Evolutionary conservation across 2,888 invertebrate genomes (phyloP).

Genomic region (Pandemis cinnamomeana): DNA sequence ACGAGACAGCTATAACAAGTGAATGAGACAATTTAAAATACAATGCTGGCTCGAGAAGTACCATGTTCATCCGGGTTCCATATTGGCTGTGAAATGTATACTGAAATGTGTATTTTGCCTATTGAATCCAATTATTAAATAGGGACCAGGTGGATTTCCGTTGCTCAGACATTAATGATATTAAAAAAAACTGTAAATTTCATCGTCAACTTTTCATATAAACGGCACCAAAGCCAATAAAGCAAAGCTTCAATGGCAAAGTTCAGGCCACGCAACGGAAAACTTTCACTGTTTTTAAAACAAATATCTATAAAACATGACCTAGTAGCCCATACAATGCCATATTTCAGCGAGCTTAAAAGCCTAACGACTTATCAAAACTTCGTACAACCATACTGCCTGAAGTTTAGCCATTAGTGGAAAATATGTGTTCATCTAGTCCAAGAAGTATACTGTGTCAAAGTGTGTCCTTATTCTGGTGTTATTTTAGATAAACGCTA

Average conservation of each 20-base stretch:
- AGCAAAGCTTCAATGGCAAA: constrained; percentile 12
- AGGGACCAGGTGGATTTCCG: no score
- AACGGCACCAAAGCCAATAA: not conserved
- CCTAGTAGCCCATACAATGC: constrained; percentile 31
- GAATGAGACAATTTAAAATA: no score
- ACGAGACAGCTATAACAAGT: no score
- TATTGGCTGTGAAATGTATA: no score
- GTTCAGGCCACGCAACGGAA: constrained; percentile 32
- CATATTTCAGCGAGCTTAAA: constrained; percentile 54
- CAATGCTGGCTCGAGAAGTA: no score
- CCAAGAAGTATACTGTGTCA: constrained; percentile 72
- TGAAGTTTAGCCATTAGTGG: constrained; percentile 77
- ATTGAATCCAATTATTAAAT: no score
- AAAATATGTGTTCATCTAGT: constrained; percentile 77
- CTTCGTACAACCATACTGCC: constrained; percentile 59
- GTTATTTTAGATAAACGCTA: not conserved
- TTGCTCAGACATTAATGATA: no score
- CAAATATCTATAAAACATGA: constrained; percentile 39
- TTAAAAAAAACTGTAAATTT: not conserved
- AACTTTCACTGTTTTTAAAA: constrained; percentile 33
- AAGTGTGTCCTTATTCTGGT: constrained; percentile 50
- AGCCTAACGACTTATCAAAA: constrained; percentile 63
- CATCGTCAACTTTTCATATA: not conserved
- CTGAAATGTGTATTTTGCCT: no score
- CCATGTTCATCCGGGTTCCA: no score